phyloP scores from a whole-genome alignment of 2,888 invertebrate genomes.

The Tromatobia lineatoria region DNA sequence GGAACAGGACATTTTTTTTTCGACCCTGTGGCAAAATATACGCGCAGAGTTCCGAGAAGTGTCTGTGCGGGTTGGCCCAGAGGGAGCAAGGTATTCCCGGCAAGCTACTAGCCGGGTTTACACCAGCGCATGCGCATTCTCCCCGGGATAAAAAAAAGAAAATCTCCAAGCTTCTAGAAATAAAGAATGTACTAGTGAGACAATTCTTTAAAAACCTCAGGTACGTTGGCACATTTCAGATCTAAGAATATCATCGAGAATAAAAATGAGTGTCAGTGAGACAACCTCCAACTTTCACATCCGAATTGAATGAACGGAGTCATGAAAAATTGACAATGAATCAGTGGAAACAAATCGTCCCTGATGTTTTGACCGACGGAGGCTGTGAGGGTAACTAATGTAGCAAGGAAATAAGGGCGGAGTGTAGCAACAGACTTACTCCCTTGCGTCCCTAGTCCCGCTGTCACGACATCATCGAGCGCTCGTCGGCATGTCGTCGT shows the following conservation, averaged over 20 bases:
- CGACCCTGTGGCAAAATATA: conserved; percentile 25
- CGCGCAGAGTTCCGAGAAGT: conserved; percentile 16
- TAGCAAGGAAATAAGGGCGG: conserved; percentile 5
- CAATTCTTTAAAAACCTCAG: neutral
- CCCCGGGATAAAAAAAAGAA: conserved; percentile 5
- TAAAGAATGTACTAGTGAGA: neutral
- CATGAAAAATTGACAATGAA: neutral
- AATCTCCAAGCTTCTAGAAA: neutral
- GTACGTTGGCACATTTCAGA: neutral
- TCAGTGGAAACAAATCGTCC: neutral
- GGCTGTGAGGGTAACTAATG: neutral
- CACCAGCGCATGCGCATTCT: conserved; percentile 54
- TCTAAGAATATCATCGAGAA: neutral
- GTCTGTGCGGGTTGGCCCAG: conserved; percentile 26
- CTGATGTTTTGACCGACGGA: too few species aligned
- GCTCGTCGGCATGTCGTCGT: conserved; percentile 73
- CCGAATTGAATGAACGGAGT: neutral
- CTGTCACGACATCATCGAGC: conserved; percentile 80
- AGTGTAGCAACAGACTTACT: conserved; percentile 67
- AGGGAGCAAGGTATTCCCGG: conserved; percentile 52
- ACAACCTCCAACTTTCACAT: neutral
- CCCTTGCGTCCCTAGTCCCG: conserved; percentile 72
- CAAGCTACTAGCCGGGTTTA: conserved; percentile 61
- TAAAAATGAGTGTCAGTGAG: neutral
- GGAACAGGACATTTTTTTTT: neutral